Conservation (phyloP, 2,797 vertebrate genomes). For the Lacerta bilineata region DNA sequence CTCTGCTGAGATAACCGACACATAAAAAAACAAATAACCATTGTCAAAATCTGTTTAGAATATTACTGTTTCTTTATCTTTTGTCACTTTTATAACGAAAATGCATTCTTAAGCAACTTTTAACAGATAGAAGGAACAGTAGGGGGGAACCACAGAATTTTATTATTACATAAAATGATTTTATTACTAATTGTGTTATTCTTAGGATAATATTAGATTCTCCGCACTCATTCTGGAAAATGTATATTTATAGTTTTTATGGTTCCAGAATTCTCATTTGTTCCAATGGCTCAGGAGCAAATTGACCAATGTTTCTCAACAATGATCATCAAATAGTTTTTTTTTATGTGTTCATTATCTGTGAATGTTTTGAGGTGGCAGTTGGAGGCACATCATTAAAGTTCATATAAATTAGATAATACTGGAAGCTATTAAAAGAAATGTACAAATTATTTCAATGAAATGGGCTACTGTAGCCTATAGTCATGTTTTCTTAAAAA, state of each 20-base stretch:
- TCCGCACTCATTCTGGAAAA: neutral
- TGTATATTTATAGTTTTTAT: neutral
- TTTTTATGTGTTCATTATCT: neutral
- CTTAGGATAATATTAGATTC: neutral
- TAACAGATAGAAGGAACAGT: neutral
- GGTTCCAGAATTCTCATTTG: neutral
- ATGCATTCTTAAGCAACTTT: constrained; percentile 38
- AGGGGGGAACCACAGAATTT: neutral
- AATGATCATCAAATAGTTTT: neutral
- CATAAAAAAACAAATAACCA: constrained; percentile 50
- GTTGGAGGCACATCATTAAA: neutral
- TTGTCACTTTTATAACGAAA: neutral
- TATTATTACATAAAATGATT: neutral
- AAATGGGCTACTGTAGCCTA: neutral
- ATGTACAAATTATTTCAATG: constrained; percentile 6
- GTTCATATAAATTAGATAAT: neutral
- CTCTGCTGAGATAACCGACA: constrained; percentile 68
- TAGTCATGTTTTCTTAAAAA: too few species aligned
- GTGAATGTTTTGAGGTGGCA: neutral
- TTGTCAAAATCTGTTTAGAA: constrained; percentile 40
- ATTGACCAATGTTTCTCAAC: neutral
- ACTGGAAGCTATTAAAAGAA: neutral
- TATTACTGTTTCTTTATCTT: constrained; percentile 13
- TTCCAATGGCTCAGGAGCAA: neutral
- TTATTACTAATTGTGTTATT: neutral